phyloP scores from a whole-genome alignment of 1,140 invertebrate genomes.

The Heliconius congener region DNA sequence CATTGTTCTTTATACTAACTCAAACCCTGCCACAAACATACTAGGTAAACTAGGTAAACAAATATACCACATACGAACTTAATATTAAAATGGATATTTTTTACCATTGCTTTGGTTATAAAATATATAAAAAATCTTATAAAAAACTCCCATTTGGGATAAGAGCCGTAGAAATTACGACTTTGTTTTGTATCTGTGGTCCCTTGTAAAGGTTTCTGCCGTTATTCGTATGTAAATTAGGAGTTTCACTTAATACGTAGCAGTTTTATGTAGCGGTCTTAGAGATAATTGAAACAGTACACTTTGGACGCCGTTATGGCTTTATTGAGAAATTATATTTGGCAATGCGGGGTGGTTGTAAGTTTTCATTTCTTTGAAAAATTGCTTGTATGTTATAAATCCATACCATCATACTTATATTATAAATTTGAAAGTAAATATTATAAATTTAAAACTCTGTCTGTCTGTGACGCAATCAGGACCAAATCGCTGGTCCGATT shows the following conservation, averaged over 20 bases:
- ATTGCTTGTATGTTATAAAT: too few relatives aligned
- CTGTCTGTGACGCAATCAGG: too few relatives aligned
- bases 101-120: not conserved
- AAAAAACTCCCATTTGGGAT: constrained; percentile 29
- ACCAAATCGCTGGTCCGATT: too few relatives aligned
- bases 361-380: too few relatives aligned
- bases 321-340: not conserved
- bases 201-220: constrained; percentile 45
- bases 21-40: too few relatives aligned
- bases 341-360: too few relatives aligned
- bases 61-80: too few relatives aligned
- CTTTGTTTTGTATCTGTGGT: constrained; percentile 48
- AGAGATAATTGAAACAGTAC: constrained; percentile 36
- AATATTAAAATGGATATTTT: not conserved
- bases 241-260: constrained; percentile 44
- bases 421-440: too few relatives aligned
- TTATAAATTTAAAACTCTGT: too few relatives aligned
- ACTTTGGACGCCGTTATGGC: not conserved
- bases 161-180: constrained; percentile 40
- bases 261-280: constrained; percentile 37
- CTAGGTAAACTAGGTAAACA: too few relatives aligned
- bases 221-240: constrained; percentile 49
- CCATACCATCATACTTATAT: too few relatives aligned
- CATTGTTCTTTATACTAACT: too few relatives aligned
- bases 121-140: constrained; percentile 29